These are phyloP conservation scores for Empis stercorea DNA, from an alignment of 2,888 invertebrate species.

Conservation along the genomic window DNA sequence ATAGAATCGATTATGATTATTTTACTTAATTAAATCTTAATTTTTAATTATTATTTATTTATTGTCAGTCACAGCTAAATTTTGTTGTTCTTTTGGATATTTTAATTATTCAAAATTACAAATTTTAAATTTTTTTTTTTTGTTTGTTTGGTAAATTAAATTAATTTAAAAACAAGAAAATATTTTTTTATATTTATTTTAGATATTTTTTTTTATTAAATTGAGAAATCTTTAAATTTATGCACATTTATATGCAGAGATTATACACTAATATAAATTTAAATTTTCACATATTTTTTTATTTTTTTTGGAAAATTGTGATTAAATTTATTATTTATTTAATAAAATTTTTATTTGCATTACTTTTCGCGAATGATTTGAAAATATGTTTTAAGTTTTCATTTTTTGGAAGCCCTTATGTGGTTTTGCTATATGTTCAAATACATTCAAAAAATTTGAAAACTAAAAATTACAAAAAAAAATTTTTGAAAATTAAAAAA, in stretches of 20 bases:
- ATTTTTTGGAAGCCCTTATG: conserved; percentile 36
- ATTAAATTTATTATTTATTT: conserved; percentile 10
- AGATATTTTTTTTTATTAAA: too few species aligned
- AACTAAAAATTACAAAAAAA: background rate
- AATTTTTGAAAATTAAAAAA: too few species aligned
- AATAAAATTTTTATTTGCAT: conserved; percentile 9
- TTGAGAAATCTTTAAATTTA: too few species aligned
- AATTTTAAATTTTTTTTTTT: conserved; percentile 4
- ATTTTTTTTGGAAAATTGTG: conserved; percentile 8
- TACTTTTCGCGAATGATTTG: conserved; percentile 13
- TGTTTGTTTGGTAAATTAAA: conserved; percentile 8
- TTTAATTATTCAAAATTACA: conserved; percentile 5
- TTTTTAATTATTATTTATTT: conserved; percentile 18
- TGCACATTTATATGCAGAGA: too few species aligned
- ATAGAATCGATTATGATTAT: too few species aligned
- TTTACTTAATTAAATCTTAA: too few species aligned
- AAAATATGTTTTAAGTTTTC: too few species aligned
- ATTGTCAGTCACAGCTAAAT: conserved; percentile 38
- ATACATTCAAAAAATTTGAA: too few species aligned
- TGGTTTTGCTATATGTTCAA: conserved; percentile 26
- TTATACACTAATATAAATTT: too few species aligned
- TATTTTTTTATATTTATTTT: too few species aligned
- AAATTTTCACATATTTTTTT: too few species aligned
- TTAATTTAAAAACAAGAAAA: too few species aligned
- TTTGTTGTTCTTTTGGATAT: conserved; percentile 12